phyloP scores from a whole-genome alignment of 2,888 invertebrate species.

The Thera britannica region DNA sequence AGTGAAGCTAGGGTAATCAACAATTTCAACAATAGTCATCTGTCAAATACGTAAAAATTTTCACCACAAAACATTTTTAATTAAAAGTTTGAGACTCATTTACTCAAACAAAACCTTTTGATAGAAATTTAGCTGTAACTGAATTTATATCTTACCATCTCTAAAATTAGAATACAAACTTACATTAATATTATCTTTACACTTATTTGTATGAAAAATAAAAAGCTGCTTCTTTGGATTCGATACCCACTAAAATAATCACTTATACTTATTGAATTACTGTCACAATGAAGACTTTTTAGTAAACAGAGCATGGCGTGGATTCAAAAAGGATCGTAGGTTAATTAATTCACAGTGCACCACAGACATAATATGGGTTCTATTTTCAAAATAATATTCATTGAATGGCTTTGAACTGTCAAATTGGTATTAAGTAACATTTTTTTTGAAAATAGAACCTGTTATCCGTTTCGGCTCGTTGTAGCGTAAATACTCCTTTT shows the following conservation, averaged over 20 bases:
- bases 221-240: constrained; percentile 81
- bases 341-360: too few species aligned
- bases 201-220: constrained; percentile 73
- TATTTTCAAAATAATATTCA: too few species aligned
- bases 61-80: neutral
- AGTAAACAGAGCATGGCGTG: constrained; percentile 15
- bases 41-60: neutral
- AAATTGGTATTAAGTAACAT: too few species aligned
- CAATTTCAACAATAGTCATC: neutral
- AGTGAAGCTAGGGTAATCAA: neutral
- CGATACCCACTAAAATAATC: constrained; percentile 48
- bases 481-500: too few species aligned
- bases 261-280: constrained; percentile 72
- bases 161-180: constrained; percentile 61
- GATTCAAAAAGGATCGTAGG: neutral
- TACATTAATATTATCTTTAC: constrained; percentile 58
- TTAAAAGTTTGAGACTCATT: neutral
- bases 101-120: neutral
- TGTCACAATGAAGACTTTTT: constrained; percentile 67
- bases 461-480: too few species aligned
- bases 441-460: too few species aligned
- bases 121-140: constrained; percentile 10
- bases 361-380: too few species aligned
- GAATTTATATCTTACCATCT: constrained; percentile 35
- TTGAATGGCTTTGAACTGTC: too few species aligned